These are phyloP conservation scores for Sphinx pinastri DNA, from an alignment of 2,888 invertebrate genomes.

Conservation along the genomic window DNA sequence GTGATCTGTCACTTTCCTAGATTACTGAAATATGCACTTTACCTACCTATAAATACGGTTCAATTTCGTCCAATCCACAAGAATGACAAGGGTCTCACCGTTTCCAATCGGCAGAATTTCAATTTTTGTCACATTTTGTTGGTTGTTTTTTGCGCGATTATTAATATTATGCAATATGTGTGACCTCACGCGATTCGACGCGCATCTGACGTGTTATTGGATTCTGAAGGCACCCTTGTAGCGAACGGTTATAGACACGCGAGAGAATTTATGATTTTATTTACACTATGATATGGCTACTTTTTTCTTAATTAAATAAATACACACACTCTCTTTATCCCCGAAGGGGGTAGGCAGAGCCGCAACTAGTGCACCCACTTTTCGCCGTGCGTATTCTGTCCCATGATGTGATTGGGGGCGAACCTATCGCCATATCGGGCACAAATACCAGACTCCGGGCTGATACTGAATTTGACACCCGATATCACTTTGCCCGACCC, in stretches of 20 bases:
- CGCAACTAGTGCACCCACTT: too few species aligned
- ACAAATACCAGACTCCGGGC: too few species aligned
- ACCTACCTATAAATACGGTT: conserved; percentile 40
- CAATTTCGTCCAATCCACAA: conserved; percentile 23
- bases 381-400: too few species aligned
- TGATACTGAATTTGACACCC: too few species aligned
- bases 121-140: conserved; percentile 58
- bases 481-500: too few species aligned
- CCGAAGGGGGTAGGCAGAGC: too few species aligned
- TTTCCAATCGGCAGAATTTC: conserved; percentile 60
- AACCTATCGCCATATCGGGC: too few species aligned
- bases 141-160: conserved; percentile 54
- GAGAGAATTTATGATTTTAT: conserved; percentile 9
- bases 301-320: neutral
- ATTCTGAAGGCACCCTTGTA: conserved; percentile 24
- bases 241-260: neutral
- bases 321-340: too few species aligned
- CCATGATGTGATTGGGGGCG: too few species aligned
- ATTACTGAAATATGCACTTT: neutral
- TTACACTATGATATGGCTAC: neutral
- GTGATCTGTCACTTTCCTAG: neutral
- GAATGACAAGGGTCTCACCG: conserved; percentile 52
- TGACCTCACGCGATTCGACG: conserved; percentile 57
- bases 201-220: conserved; percentile 53
- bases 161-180: conserved; percentile 56